Percentiles rank a stretch among this genome's conserved stretches.
Evolutionary conservation across 2,113 vertebrate genomes (phyloP).

Genomic region (Onychostoma macrolepis): DNA sequence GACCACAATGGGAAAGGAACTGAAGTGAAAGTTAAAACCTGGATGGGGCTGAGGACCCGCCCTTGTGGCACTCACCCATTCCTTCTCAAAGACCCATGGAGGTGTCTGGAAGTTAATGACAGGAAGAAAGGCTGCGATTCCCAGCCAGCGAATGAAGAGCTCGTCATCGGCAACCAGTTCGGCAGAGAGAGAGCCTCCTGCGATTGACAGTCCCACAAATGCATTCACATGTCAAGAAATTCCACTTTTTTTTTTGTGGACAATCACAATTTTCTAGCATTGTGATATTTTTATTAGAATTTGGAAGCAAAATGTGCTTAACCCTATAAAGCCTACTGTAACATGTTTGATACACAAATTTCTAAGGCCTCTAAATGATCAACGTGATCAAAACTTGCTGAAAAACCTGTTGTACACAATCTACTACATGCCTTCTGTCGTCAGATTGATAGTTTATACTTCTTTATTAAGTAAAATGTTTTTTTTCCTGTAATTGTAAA

Average conservation of each 20-base stretch:
- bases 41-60: neutral
- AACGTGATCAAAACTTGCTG: neutral
- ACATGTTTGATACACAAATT: no score
- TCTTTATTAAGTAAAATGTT: neutral
- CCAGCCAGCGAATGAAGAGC: constrained; percentile 89
- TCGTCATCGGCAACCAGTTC: constrained; percentile 77
- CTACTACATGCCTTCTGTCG: no score
- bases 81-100: constrained; percentile 82
- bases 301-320: neutral
- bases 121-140: constrained; percentile 86
- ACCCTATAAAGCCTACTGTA: neutral
- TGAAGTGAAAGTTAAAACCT: neutral
- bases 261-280: neutral
- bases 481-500: neutral
- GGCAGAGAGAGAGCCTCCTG: constrained; percentile 81
- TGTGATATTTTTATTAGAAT: neutral
- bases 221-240: neutral
- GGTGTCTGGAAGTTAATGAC: constrained; percentile 86
- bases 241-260: neutral
- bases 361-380: no score
- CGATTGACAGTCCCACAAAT: neutral
- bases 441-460: neutral
- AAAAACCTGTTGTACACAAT: neutral
- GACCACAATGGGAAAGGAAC: neutral
- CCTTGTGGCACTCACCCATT: constrained; percentile 71